Conservation (phyloP, 2,797 vertebrate species). For the Typhlichthys eigenmanni region DNA sequence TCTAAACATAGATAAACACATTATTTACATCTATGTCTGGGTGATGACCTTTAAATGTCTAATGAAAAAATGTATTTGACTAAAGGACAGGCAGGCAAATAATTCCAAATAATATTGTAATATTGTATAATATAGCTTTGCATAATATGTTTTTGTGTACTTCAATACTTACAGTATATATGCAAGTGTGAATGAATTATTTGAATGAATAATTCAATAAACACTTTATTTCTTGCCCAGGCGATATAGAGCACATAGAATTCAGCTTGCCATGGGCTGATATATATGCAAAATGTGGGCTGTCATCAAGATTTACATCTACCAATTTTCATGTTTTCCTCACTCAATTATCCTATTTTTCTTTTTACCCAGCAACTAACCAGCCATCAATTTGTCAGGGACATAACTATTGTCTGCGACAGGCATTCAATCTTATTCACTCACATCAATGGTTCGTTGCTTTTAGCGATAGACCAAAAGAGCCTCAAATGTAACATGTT, state of each 20-base stretch:
- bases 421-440: constrained; percentile 34
- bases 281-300: constrained; percentile 43
- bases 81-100: too few species aligned
- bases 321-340: constrained; percentile 48
- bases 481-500: constrained; percentile 19
- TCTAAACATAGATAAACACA: constrained; percentile 6
- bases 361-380: constrained; percentile 35
- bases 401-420: constrained; percentile 26
- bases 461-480: constrained; percentile 23
- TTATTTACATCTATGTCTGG: too few species aligned
- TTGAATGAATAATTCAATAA: constrained; percentile 32
- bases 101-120: constrained; percentile 16
- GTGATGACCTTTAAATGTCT: too few species aligned
- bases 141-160: constrained; percentile 50
- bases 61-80: too few species aligned
- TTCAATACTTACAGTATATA: constrained; percentile 39
- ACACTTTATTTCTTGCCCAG: constrained; percentile 27
- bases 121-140: constrained; percentile 45
- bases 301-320: constrained; percentile 36
- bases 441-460: constrained; percentile 35
- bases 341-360: constrained; percentile 46
- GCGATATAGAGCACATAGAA: constrained; percentile 37
- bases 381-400: constrained; percentile 45
- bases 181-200: constrained; percentile 5
- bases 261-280: constrained; percentile 35